Conservation (phyloP, 2,113 vertebrate genomes). For the Malurus elegans region DNA sequence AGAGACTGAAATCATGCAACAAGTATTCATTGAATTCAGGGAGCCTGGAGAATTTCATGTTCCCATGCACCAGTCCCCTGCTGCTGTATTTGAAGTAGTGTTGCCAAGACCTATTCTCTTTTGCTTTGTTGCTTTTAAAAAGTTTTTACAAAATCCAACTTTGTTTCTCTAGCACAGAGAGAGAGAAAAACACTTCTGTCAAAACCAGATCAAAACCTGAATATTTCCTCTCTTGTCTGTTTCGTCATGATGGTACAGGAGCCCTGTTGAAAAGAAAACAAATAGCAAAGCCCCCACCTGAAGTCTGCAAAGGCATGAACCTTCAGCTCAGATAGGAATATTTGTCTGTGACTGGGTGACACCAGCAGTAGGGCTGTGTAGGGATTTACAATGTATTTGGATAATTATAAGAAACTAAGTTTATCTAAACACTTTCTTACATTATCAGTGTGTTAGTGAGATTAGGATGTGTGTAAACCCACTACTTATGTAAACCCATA, state of each 20-base stretch:
- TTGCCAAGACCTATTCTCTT: not conserved
- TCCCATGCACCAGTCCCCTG: not conserved
- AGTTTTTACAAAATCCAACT: not conserved
- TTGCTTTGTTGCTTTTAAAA: not conserved
- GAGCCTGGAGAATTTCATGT: not conserved
- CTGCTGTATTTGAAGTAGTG: not conserved
- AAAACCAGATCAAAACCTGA: not conserved
- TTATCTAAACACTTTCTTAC: slow-evolving; percentile 36
- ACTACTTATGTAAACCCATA: not conserved
- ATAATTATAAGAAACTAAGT: not conserved
- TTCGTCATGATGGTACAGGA: not conserved
- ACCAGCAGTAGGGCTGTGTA: not conserved
- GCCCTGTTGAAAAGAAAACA: slow-evolving; percentile 15
- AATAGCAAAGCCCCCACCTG: not conserved
- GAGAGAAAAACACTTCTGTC: not conserved
- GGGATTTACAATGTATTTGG: not conserved
- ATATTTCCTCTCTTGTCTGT: not conserved
- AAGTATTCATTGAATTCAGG: not conserved
- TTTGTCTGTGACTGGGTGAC: not conserved
- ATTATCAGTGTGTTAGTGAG: slow-evolving; percentile 4
- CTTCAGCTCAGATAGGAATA: not conserved
- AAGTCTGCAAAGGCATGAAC: not conserved
- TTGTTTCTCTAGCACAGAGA: not conserved
- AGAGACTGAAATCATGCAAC: not conserved
- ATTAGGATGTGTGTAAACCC: not conserved